Evolutionary conservation across 2,888 invertebrate genomes (phyloP).

Genomic region (Octonoba sinensis): DNA sequence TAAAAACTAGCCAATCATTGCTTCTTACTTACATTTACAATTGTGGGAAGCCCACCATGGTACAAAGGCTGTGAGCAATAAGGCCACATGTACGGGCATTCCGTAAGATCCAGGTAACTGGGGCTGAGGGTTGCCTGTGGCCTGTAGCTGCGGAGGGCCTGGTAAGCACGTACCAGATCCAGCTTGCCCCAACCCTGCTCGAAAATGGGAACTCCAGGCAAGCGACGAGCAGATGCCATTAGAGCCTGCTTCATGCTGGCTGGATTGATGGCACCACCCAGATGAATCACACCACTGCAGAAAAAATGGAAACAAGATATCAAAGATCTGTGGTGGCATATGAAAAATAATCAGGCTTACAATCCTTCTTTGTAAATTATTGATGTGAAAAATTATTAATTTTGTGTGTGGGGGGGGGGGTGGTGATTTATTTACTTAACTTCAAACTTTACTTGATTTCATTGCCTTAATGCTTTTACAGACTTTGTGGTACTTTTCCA

Average conservation of each 20-base stretch:
- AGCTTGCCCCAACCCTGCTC: conserved; percentile 97
- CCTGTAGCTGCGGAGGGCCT: conserved; percentile 77
- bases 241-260: conserved; percentile 96
- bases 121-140: conserved; percentile 77
- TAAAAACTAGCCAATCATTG: too few species aligned
- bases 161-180: conserved; percentile 89
- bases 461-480: too few species aligned
- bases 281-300: conserved; percentile 73
- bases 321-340: too few species aligned
- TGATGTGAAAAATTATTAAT: too few species aligned
- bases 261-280: conserved; percentile 81
- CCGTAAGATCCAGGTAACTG: conserved; percentile 91
- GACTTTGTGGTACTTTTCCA: too few species aligned
- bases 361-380: too few species aligned
- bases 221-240: conserved; percentile 87
- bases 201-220: conserved; percentile 92
- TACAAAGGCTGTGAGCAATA: conserved; percentile 96
- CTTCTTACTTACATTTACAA: conserved; percentile 80
- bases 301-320: conserved; percentile 1
- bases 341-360: neutral
- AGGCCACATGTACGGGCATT: conserved; percentile 99
- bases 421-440: too few species aligned
- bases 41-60: conserved; percentile 86
- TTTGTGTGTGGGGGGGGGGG: too few species aligned
- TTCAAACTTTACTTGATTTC: too few species aligned